Conservation (phyloP, 2,888 invertebrate genomes). For the Euplagia quadripunctaria region DNA sequence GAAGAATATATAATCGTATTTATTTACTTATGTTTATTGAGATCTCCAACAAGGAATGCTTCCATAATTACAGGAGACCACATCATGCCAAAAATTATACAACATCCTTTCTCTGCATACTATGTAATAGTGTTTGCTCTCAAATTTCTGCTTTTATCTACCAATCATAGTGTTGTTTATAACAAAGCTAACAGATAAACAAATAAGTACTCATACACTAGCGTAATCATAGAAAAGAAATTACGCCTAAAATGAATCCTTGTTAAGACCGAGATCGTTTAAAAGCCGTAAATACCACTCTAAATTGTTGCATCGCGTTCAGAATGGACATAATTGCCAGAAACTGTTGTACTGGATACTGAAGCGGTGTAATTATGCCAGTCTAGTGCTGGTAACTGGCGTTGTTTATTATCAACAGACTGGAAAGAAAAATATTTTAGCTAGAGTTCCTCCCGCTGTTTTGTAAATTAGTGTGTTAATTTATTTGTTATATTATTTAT, state of each 20-base stretch:
- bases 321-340: slow-evolving; percentile 49
- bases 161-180: no score
- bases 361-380: slow-evolving; percentile 44
- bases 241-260: slow-evolving; percentile 42
- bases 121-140: no score
- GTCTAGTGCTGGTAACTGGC: slow-evolving; percentile 25
- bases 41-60: no score
- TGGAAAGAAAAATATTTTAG: slow-evolving; percentile 10
- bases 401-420: slow-evolving; percentile 16
- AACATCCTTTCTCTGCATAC: no score
- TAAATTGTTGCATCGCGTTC: slow-evolving; percentile 55
- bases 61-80: no score
- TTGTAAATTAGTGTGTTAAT: not conserved
- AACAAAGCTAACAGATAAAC: not conserved
- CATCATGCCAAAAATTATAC: no score
- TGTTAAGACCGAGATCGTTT: slow-evolving; percentile 47
- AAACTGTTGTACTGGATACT: slow-evolving; percentile 39
- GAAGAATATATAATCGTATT: no score
- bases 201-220: slow-evolving; percentile 10
- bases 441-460: not conserved
- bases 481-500: not conserved
- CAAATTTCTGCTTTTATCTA: no score
- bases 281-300: slow-evolving; percentile 53
- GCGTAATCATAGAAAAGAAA: slow-evolving; percentile 40
- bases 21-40: no score